Conservation (phyloP, 2,888 invertebrate genomes). For the Galerucella calmariensis region DNA sequence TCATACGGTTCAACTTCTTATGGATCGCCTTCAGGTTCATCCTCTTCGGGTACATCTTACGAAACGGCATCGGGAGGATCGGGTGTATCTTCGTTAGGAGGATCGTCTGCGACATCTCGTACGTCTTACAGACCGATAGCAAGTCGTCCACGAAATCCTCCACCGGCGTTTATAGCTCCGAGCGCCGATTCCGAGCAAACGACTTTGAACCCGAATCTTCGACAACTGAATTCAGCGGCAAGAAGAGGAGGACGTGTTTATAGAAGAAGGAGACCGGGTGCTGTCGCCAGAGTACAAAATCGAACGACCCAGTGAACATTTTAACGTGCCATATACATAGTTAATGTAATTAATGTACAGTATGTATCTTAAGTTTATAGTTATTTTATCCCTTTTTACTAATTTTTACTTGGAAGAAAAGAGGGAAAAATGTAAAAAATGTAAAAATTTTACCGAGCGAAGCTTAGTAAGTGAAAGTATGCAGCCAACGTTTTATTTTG, state of each 20-base stretch:
- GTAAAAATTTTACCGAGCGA: constrained; percentile 19
- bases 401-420: not conserved
- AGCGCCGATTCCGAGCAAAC: not conserved
- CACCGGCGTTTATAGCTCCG: constrained; percentile 2
- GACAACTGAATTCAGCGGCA: constrained; percentile 16
- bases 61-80: not conserved
- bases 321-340: constrained; percentile 18
- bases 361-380: constrained; percentile 26
- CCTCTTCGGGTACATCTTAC: not conserved
- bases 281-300: constrained; percentile 3
- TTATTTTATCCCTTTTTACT: constrained; percentile 12
- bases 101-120: not conserved
- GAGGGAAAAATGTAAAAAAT: constrained; percentile 4
- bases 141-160: constrained; percentile 14
- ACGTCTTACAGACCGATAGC: constrained; percentile 18
- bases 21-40: constrained; percentile 5
- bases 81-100: not conserved
- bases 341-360: constrained; percentile 38
- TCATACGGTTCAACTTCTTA: constrained; percentile 1
- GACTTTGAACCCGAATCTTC: not conserved
- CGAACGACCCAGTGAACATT: not conserved
- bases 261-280: constrained; percentile 31
- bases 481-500: constrained; percentile 29
- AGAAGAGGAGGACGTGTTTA: constrained; percentile 12
- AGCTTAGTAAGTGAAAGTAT: constrained; percentile 11